A percentile compares a stretch with the other conserved stretches of the same genome.
Evolutionary conservation across 2,113 vertebrate genomes (phyloP).

Genomic region (Tauraco erythrolophus): DNA sequence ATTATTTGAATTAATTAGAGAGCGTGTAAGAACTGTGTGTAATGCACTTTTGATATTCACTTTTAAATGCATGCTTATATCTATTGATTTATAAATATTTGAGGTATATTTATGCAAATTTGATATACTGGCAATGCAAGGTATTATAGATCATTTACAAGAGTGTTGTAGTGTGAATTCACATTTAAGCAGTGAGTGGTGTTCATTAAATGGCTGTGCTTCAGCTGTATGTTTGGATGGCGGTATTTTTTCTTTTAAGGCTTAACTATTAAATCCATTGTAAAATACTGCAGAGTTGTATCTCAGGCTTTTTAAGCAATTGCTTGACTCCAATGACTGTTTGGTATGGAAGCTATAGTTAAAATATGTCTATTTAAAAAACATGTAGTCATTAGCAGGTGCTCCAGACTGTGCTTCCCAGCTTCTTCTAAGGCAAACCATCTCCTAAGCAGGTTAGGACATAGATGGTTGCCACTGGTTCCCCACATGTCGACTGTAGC

Average conservation of each 20-base stretch:
- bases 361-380: constrained; percentile 49
- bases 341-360: constrained; percentile 12
- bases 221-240: constrained; percentile 6
- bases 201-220: constrained; percentile 6
- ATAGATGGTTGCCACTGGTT: neutral
- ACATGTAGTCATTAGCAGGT: constrained; percentile 30
- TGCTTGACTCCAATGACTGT: constrained; percentile 7
- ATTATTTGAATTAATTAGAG: constrained; percentile 67
- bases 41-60: constrained; percentile 48
- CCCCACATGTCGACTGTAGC: neutral
- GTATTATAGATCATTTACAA: constrained; percentile 35
- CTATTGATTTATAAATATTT: constrained; percentile 58
- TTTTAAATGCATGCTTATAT: constrained; percentile 45
- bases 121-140: constrained; percentile 18
- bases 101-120: constrained; percentile 59
- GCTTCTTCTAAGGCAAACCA: neutral
- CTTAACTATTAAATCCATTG: constrained; percentile 33
- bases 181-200: neutral
- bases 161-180: constrained; percentile 42
- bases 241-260: neutral
- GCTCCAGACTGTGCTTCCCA: neutral
- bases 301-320: constrained; percentile 34
- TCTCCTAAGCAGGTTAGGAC: neutral
- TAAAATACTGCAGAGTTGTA: constrained; percentile 26
- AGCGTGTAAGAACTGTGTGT: constrained; percentile 13